A percentile compares a stretch with the other conserved stretches of the same genome.
phyloP scores from a whole-genome alignment of 37 sponge, comb jelly and placozoan species.

The Eunapius fragilis region DNA sequence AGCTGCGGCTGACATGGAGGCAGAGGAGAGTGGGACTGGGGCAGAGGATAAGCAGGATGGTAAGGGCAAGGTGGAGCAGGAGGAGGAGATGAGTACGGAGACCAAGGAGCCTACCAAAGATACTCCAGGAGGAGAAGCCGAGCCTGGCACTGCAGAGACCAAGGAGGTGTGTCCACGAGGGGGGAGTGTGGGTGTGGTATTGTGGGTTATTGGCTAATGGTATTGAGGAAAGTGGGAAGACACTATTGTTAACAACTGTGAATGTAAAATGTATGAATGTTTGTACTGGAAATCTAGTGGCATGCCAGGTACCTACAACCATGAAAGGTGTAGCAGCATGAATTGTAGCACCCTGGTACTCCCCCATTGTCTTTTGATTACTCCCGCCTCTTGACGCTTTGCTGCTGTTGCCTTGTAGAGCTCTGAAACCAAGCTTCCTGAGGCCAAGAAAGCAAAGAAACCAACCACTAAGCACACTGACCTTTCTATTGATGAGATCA shows the following conservation, averaged over 20 bases:
- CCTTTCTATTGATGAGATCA: slow-evolving; percentile 54
- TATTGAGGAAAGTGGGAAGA: no score
- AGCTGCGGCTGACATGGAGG: background rate
- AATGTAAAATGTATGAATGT: no score
- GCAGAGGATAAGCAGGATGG: slow-evolving; percentile 29
- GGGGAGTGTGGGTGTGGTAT: slow-evolving; percentile 82
- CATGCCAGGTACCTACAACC: no score
- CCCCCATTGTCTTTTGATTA: no score
- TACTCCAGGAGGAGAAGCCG: no score
- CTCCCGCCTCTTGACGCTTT: background rate
- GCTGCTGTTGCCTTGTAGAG: background rate
- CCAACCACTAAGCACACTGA: slow-evolving; percentile 59
- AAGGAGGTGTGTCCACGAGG: slow-evolving; percentile 8
- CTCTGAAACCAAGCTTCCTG: slow-evolving; percentile 36
- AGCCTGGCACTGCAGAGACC: background rate
- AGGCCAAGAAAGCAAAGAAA: slow-evolving; percentile 70
- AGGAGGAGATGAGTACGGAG: slow-evolving; percentile 22
- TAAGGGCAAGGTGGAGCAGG: background rate
- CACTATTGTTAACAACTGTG: no score
- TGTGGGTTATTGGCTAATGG: no score
- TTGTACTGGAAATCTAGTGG: no score
- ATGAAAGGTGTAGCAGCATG: no score
- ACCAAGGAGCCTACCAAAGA: background rate
- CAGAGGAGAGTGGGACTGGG: slow-evolving; percentile 14
- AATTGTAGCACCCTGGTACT: no score